Percentiles rank a stretch among this genome's conserved stretches.
These are phyloP conservation scores for Polydrusus pterygomalis DNA, from an alignment of 2,888 invertebrate genomes.

Conservation along the genomic window DNA sequence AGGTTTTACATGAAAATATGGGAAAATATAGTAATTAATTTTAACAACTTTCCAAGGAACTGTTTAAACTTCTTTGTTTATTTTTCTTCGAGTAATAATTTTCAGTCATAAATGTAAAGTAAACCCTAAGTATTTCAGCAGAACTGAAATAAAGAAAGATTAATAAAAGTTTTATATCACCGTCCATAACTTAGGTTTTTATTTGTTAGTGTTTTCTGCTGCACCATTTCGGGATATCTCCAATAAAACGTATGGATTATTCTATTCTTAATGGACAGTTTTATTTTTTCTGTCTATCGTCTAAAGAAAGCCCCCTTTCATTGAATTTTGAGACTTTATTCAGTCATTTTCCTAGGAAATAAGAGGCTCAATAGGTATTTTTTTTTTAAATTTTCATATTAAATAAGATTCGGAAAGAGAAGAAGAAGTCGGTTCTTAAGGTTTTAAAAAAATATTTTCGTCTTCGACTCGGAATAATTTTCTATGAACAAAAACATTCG, in stretches of 20 bases:
- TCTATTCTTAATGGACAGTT: too few species aligned
- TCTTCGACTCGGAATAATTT: too few species aligned
- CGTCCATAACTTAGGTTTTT: conserved; percentile 46
- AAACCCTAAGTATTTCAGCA: conserved; percentile 34
- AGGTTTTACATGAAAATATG: background rate
- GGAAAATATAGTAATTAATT: background rate
- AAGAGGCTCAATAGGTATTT: too few species aligned
- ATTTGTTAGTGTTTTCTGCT: conserved; percentile 39
- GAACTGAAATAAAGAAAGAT: conserved; percentile 46
- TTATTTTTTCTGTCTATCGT: too few species aligned
- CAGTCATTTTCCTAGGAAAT: too few species aligned
- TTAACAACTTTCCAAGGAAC: background rate
- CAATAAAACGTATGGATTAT: background rate
- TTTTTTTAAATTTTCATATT: too few species aligned
- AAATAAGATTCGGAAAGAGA: too few species aligned
- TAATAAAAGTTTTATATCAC: conserved; percentile 50
- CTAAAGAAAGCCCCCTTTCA: too few species aligned
- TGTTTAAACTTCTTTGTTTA: background rate
- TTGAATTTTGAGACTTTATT: too few species aligned
- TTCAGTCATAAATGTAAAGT: conserved; percentile 28
- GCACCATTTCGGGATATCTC: conserved; percentile 45
- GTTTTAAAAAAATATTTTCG: too few species aligned
- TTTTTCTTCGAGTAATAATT: background rate
- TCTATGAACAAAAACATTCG: too few species aligned
- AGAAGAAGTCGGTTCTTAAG: too few species aligned